Percentiles rank a stretch among this genome's conserved stretches.
Conservation (phyloP, 2,113 vertebrate genomes). For the Pipra filicauda region DNA sequence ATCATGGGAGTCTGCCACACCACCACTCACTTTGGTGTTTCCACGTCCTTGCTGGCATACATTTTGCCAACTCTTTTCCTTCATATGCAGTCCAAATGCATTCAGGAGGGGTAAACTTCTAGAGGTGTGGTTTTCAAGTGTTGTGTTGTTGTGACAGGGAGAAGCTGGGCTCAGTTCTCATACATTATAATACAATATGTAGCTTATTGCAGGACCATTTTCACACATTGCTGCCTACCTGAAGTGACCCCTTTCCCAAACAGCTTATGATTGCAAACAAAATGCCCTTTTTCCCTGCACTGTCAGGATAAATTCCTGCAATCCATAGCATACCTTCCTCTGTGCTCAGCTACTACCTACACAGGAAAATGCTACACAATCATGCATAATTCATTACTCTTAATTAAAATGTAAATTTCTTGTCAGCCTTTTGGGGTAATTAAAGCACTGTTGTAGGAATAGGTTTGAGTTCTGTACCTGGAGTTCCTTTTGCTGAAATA, state of each 20-base stretch:
- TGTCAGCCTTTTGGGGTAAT: slow-evolving; percentile 19
- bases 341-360: neutral
- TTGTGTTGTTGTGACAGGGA: neutral
- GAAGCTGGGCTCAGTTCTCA: neutral
- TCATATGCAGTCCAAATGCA: neutral
- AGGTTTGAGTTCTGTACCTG: neutral
- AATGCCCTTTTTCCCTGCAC: neutral
- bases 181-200: neutral
- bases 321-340: neutral
- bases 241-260: neutral
- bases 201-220: neutral
- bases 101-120: neutral
- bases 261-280: neutral
- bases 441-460: slow-evolving; percentile 10
- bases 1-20: neutral
- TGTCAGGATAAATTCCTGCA: neutral
- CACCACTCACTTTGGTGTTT: neutral
- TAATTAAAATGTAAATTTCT: slow-evolving; percentile 60
- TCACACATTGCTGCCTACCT: neutral
- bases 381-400: slow-evolving; percentile 50
- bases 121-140: neutral
- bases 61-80: slow-evolving; percentile 17
- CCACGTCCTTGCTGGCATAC: neutral
- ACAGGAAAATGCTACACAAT: neutral
- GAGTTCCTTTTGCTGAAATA: neutral